Base-by-base conservation (phyloP, 2,113 vertebrate species). In the Lepidothrix coronata region DNA sequence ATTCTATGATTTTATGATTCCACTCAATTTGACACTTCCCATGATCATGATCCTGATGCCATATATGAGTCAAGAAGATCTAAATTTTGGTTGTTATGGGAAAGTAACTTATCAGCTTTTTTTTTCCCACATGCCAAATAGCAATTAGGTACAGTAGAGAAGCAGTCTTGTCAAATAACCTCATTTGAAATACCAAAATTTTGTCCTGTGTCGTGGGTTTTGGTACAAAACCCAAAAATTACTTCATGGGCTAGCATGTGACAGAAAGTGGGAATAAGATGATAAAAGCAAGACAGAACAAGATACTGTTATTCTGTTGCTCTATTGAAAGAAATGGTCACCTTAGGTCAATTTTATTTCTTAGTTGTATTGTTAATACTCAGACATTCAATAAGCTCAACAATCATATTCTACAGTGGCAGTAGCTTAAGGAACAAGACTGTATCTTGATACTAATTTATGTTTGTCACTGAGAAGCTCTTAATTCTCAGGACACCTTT, bases 401-500 rank as follows among this genome's bases (percentile, higher is more conserved):
- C 46, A 91, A 31, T 49, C 21, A 57, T 23, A 16, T 18, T 16
- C 35, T 52, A 44, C 33, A 85, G 23, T 22, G 6, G 43, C 4
- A 3, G 28, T 52, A 91, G 49, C 37, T 89, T 70, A 68, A 89
- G 54, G 88, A 93, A 46, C 72, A 85, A 70, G 58, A 61, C 73
- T 78, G 4, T 81, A 37, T 94, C 74, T 80, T 88, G 76, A 79
- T 88, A 85, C 41, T 89, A 85, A 92, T 88, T 52, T 85, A 48
- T 81, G 62, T 93, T 94, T 95, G 85, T 49, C 78, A 77, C 37
- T 80, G 49, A 44, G 70, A 92, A 95, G 94, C 12, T 89, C 57
- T 90, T 91, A 70, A 11, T 95, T 97, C 77, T 96, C 70, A 61
- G 70, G 48, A 85, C 39, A 91, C 23, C 33, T 74, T 94, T 93